phyloP scores from a whole-genome alignment of 2,888 invertebrate genomes.

The Steromphala cineraria region DNA sequence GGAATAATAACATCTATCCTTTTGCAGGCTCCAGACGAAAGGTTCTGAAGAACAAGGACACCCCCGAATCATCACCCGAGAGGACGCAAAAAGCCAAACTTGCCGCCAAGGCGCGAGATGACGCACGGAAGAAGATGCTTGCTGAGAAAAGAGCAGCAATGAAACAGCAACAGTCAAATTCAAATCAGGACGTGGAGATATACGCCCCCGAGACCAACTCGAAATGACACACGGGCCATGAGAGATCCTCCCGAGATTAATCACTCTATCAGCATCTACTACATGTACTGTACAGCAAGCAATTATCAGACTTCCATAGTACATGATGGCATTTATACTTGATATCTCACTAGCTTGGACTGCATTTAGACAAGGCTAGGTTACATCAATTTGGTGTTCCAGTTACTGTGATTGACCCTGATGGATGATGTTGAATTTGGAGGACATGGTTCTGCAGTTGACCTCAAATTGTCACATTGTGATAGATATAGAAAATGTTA shows the following conservation, averaged over 20 bases:
- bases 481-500: no score
- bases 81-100: conserved; percentile 63
- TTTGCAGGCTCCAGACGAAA: conserved; percentile 57
- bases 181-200: conserved; percentile 48
- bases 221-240: background rate
- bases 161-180: conserved; percentile 59
- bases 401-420: no score
- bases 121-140: conserved; percentile 86
- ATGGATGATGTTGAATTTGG: no score
- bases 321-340: conserved; percentile 12
- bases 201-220: conserved; percentile 39
- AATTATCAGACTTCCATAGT: background rate
- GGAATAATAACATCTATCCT: background rate
- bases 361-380: no score
- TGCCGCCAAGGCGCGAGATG: conserved; percentile 76
- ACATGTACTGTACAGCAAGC: conserved; percentile 3
- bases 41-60: conserved; percentile 57
- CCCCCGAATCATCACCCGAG: conserved; percentile 67
- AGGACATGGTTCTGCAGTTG: no score
- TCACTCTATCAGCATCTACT: background rate
- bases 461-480: no score
- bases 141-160: conserved; percentile 83
- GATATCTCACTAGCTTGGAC: no score
- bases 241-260: background rate
- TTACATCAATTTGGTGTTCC: no score